Evolutionary conservation across 2,888 invertebrate genomes (phyloP).

Genomic region (Thymelicus acteon): DNA sequence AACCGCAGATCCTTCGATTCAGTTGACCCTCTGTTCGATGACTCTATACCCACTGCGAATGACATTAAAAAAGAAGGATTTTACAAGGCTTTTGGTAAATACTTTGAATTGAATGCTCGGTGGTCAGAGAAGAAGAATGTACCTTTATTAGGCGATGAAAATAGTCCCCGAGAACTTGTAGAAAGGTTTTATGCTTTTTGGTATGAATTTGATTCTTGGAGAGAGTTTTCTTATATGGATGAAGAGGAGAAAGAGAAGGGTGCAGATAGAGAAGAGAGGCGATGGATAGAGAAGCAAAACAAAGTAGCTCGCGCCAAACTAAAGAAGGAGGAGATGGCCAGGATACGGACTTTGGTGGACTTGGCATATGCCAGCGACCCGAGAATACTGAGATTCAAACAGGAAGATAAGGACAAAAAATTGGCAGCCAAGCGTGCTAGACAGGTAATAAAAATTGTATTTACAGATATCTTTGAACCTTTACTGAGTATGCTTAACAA

Average conservation of each 20-base stretch:
- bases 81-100: constrained; percentile 87
- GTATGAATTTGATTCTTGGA: constrained; percentile 99
- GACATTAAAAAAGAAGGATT: constrained; percentile 92
- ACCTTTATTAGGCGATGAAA: constrained; percentile 91
- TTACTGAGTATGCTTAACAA: too few species aligned
- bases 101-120: constrained; percentile 91
- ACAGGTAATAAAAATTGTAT: constrained; percentile 72
- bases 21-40: constrained; percentile 97
- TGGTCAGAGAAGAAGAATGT: constrained; percentile 97
- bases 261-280: constrained; percentile 97
- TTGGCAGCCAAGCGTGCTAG: constrained; percentile 94
- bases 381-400: constrained; percentile 95
- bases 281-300: constrained; percentile 99
- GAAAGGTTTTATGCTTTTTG: constrained; percentile 98
- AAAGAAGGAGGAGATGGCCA: constrained; percentile 98
- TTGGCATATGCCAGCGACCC: constrained; percentile 97
- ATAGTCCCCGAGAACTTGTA: constrained; percentile 92
- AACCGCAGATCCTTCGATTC: constrained; percentile 97
- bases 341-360: constrained; percentile 96
- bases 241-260: constrained; percentile 99
- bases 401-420: constrained; percentile 96
- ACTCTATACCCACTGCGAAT: constrained; percentile 90
- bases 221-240: constrained; percentile 99
- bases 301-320: constrained; percentile 95
- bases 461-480: too few species aligned